Evolutionary conservation across 2,113 vertebrate genomes (phyloP).

Genomic region (Anser cygnoides): DNA sequence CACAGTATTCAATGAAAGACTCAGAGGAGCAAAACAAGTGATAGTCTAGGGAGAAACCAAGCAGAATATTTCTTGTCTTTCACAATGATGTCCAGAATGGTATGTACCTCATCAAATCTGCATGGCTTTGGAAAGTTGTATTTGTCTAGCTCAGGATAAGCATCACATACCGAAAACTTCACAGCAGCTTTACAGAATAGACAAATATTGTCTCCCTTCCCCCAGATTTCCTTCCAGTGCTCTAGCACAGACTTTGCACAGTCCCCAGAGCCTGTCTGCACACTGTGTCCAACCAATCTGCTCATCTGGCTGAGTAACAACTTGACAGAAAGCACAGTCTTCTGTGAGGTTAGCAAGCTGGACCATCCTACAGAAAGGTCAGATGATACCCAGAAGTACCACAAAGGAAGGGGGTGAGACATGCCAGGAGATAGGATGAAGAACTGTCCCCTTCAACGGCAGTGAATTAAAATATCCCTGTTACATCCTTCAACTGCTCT

Average conservation of each 20-base stretch:
- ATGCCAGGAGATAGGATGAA: not conserved
- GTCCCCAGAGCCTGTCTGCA: not conserved
- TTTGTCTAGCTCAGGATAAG: not conserved
- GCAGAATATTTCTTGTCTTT: not conserved
- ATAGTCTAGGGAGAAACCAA: not conserved
- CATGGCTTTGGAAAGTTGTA: rapidly evolving
- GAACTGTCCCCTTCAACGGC: not conserved
- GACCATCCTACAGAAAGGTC: not conserved
- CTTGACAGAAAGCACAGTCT: not conserved
- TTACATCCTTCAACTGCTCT: not conserved
- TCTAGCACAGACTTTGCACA: not conserved
- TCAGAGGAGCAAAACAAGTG: not conserved
- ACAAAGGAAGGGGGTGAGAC: not conserved
- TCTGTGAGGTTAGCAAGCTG: not conserved
- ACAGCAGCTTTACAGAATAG: not conserved
- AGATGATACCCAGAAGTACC: not conserved
- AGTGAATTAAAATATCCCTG: not conserved
- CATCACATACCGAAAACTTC: not conserved
- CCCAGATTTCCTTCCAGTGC: not conserved
- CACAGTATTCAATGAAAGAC: not conserved
- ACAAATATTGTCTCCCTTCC: not conserved
- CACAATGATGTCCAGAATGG: not conserved
- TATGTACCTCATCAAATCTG: not conserved
- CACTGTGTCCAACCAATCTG: not conserved
- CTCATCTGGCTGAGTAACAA: not conserved